These are phyloP conservation scores for Euplexia lucipara DNA, from an alignment of 2,888 invertebrate genomes.

Conservation along the genomic window DNA sequence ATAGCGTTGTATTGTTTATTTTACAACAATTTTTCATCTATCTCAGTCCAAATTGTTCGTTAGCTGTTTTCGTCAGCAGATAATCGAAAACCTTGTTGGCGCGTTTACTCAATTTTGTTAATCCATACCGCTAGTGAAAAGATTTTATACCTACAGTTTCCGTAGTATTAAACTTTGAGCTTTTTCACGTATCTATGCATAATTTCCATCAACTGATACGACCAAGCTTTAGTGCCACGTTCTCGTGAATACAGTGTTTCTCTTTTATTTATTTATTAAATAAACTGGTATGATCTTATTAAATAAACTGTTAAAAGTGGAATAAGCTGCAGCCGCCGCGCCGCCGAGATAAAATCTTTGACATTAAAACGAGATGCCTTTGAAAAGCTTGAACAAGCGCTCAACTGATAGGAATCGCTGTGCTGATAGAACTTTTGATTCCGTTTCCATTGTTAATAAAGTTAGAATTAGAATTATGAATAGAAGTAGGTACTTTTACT, in stretches of 20 bases:
- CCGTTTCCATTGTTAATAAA: constrained; percentile 66
- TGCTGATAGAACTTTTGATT: constrained; percentile 73
- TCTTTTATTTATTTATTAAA: constrained; percentile 64
- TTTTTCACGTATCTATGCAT: constrained; percentile 27
- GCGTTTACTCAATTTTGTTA: constrained; percentile 62
- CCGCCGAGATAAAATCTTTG: constrained; percentile 69
- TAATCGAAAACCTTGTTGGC: constrained; percentile 61
- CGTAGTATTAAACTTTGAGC: constrained; percentile 22
- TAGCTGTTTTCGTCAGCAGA: constrained; percentile 61
- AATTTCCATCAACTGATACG: constrained; percentile 25
- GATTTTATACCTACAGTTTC: constrained; percentile 39
- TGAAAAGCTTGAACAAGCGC: constrained; percentile 70
- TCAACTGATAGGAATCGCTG: constrained; percentile 73
- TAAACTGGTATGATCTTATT: constrained; percentile 66
- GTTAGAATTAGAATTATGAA: constrained; percentile 28
- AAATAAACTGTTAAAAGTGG: constrained; percentile 65
- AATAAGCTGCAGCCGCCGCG: constrained; percentile 57
- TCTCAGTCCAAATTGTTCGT: constrained; percentile 59
- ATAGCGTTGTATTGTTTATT: constrained; percentile 19
- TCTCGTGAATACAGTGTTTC: constrained; percentile 46
- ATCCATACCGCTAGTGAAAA: constrained; percentile 40
- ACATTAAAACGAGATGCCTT: constrained; percentile 69
- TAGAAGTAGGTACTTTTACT: constrained; percentile 20
- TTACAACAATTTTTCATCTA: constrained; percentile 31
- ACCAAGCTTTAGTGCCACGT: constrained; percentile 23